Percentiles rank a stretch among this genome's conserved stretches.
phyloP scores from a whole-genome alignment of 2,888 invertebrate genomes.

The Rhagium mordax region DNA sequence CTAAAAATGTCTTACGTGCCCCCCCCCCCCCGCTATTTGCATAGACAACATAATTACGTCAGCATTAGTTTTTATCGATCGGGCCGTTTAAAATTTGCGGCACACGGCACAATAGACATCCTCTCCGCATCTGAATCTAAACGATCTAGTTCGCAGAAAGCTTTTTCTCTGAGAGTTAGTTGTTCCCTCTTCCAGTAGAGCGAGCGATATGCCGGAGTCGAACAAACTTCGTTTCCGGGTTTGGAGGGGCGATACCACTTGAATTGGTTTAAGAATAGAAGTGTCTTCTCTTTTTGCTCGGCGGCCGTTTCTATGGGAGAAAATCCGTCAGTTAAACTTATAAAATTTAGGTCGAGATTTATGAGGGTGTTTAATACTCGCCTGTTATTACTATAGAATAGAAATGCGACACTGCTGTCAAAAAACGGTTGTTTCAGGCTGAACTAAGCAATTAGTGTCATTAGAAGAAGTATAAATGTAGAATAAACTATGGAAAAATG shows the following conservation, averaged over 20 bases:
- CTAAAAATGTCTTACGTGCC: too few species aligned
- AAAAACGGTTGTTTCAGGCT: too few species aligned
- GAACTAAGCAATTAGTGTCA: too few species aligned
- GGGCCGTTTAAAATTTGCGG: background rate
- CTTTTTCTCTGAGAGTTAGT: conserved; percentile 44
- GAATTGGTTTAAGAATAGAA: conserved; percentile 23
- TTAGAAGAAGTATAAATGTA: too few species aligned
- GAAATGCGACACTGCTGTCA: too few species aligned
- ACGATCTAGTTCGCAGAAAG: conserved; percentile 20
- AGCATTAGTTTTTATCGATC: background rate
- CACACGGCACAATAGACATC: background rate
- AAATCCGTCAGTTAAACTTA: background rate
- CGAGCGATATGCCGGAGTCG: conserved; percentile 44
- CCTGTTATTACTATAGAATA: too few species aligned
- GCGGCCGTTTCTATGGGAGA: background rate
- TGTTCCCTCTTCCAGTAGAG: conserved; percentile 47
- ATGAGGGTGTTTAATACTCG: background rate
- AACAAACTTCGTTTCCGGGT: conserved; percentile 35
- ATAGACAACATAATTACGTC: background rate
- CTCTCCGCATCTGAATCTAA: conserved; percentile 7
- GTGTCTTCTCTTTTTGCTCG: background rate
- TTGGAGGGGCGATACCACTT: conserved; percentile 32
- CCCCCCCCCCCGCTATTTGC: background rate
- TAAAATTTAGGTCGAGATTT: background rate
- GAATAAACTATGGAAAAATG: too few species aligned